Evolutionary conservation across 2,888 invertebrate genomes (phyloP).

Genomic region (Drosophila flavopinicola): DNA sequence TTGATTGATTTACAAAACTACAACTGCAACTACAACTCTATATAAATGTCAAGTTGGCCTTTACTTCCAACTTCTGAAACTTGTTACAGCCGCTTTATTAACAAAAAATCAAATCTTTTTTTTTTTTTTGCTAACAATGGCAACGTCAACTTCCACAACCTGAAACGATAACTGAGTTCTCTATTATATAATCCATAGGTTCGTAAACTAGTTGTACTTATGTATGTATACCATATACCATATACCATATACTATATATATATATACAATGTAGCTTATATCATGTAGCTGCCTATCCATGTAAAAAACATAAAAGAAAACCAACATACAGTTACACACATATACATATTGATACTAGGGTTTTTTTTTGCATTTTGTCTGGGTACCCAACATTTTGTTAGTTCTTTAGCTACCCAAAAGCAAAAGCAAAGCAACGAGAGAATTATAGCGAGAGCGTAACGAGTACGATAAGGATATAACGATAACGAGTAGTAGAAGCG

Average conservation of each 20-base stretch:
- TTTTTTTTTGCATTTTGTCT: slow-evolving; percentile 23
- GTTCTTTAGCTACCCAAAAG: slow-evolving; percentile 29
- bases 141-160: slow-evolving; percentile 45
- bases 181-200: slow-evolving; percentile 52
- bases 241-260: slow-evolving; percentile 10
- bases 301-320: slow-evolving; percentile 9
- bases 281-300: slow-evolving; percentile 20
- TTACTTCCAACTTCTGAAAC: slow-evolving; percentile 25
- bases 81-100: slow-evolving; percentile 60
- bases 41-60: slow-evolving; percentile 28
- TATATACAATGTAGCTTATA: slow-evolving; percentile 9
- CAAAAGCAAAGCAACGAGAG: slow-evolving; percentile 30
- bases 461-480: slow-evolving; percentile 26
- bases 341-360: too few relatives aligned
- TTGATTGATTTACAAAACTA: slow-evolving; percentile 61
- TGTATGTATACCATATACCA: slow-evolving; percentile 24
- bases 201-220: slow-evolving; percentile 50
- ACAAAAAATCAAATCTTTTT: slow-evolving; percentile 35
- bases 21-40: slow-evolving; percentile 13
- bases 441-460: slow-evolving; percentile 24
- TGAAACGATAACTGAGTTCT: slow-evolving; percentile 53
- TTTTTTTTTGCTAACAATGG: slow-evolving; percentile 31
- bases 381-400: slow-evolving; percentile 27
- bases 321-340: slow-evolving; percentile 7
- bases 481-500: slow-evolving; percentile 17